These are phyloP conservation scores for Vicugna pacos DNA, from an alignment of 2,113 vertebrate species.

Conservation along the genomic window DNA sequence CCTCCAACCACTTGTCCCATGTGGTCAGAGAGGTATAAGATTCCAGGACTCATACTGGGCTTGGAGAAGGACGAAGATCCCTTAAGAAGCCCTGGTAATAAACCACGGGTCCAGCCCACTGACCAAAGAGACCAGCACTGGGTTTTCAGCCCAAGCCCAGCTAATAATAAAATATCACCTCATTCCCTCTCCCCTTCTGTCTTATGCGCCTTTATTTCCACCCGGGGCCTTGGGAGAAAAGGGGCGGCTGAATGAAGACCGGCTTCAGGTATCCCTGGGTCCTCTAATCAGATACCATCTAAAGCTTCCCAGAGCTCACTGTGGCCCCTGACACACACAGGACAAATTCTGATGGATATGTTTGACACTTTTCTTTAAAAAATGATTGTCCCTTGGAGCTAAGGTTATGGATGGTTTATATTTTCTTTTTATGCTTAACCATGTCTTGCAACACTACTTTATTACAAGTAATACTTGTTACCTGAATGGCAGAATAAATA, in stretches of 20 bases:
- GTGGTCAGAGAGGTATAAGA: neutral
- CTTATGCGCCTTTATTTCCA: neutral
- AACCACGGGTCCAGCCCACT: neutral
- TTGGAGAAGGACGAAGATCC: neutral
- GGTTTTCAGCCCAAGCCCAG: neutral
- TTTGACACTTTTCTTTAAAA: neutral
- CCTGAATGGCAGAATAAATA: neutral
- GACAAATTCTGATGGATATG: neutral
- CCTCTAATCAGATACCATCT: neutral
- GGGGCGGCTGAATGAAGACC: neutral
- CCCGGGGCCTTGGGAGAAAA: neutral
- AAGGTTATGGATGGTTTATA: neutral
- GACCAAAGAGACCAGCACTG: neutral
- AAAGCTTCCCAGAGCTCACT: neutral
- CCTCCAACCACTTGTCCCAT: neutral
- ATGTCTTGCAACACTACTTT: neutral
- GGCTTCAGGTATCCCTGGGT: neutral
- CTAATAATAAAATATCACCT: too few species aligned
- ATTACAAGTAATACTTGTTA: neutral
- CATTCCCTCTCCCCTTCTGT: neutral
- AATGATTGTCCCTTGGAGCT: neutral
- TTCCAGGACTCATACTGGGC: neutral
- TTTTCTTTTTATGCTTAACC: neutral
- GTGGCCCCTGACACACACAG: neutral
- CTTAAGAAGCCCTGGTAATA: neutral